These are phyloP conservation scores for Ibidorhyncha struthersii DNA, from an alignment of 2,113 vertebrate genomes.

Conservation along the genomic window DNA sequence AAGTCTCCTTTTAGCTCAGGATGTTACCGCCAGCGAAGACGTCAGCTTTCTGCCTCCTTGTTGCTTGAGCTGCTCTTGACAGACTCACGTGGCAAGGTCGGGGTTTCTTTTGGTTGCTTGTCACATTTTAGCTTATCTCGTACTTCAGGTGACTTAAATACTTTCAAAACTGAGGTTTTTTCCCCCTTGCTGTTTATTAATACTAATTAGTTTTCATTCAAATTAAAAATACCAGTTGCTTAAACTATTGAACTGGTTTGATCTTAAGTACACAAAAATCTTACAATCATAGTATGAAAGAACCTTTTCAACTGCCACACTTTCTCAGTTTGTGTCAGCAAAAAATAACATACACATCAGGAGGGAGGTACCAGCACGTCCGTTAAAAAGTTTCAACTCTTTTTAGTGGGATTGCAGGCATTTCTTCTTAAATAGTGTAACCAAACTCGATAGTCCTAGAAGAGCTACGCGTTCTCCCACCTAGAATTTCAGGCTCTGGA, in stretches of 20 bases:
- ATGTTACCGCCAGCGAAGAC: background rate
- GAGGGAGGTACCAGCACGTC: background rate
- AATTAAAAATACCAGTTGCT: background rate
- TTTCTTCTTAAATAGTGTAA: background rate
- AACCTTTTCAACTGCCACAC: background rate
- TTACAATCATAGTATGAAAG: background rate
- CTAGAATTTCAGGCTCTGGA: background rate
- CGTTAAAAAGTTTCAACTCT: background rate
- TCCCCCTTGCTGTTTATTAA: background rate
- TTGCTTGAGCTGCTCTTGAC: background rate
- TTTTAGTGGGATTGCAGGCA: background rate
- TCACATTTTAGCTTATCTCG: background rate
- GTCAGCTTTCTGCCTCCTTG: background rate
- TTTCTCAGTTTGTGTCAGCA: background rate
- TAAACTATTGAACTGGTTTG: background rate
- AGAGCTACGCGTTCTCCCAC: background rate
- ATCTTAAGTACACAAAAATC: background rate
- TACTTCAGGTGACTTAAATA: background rate
- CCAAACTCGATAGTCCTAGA: background rate
- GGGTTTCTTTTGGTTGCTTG: background rate
- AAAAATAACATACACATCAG: fast-evolving
- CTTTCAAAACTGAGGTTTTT: background rate
- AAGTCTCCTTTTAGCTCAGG: background rate
- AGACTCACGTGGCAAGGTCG: background rate
- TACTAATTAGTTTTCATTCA: background rate